phyloP scores from a whole-genome alignment of 2,113 vertebrate species.

The Mustela nigripes region DNA sequence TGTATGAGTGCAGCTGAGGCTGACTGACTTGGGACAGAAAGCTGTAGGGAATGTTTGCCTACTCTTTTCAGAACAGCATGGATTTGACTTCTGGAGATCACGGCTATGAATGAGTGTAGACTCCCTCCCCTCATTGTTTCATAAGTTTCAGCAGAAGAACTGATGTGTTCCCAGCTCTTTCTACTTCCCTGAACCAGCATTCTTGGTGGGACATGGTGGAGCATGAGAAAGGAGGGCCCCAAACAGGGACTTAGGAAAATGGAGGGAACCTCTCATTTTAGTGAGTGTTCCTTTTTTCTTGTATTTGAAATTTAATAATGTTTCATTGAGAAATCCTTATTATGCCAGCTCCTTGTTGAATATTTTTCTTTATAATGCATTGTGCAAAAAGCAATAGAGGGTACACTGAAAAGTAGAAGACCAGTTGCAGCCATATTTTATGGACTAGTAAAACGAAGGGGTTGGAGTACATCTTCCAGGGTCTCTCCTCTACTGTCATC shows the following conservation, averaged over 20 bases:
- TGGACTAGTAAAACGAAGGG: background rate
- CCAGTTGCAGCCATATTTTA: background rate
- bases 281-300: background rate
- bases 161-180: background rate
- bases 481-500: background rate
- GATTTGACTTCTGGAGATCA: background rate
- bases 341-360: background rate
- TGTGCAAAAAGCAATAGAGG: background rate
- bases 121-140: background rate
- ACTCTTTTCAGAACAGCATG: background rate
- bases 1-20: background rate
- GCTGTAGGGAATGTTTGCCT: background rate
- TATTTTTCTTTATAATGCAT: background rate
- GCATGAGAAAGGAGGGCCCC: background rate
- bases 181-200: background rate
- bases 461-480: background rate
- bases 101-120: background rate
- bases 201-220: background rate
- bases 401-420: background rate
- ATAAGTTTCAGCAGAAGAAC: background rate
- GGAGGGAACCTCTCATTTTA: background rate
- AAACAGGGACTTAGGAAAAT: background rate
- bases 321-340: background rate
- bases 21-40: background rate
- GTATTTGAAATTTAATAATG: conserved; percentile 24